Evolutionary conservation across 2,797 vertebrate species (phyloP).

Genomic region (Fistularia commersonii): DNA sequence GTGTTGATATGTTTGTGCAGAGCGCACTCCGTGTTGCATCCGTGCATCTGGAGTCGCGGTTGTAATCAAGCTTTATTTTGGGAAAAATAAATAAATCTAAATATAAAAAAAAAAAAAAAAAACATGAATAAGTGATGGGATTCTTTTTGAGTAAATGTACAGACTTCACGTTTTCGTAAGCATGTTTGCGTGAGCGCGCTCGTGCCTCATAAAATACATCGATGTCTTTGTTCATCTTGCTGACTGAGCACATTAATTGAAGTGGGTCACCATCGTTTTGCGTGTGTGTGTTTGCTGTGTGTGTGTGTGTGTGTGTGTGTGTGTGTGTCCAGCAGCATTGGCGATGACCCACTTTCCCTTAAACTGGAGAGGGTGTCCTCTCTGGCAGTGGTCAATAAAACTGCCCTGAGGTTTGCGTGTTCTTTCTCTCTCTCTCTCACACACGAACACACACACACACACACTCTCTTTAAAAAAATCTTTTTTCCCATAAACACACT

Average conservation of each 20-base stretch:
- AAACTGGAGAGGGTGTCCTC: constrained; percentile 45
- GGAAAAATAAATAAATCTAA: too few species aligned
- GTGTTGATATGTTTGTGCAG: too few species aligned
- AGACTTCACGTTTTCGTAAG: too few species aligned
- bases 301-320: constrained; percentile 15
- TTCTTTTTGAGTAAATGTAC: too few species aligned
- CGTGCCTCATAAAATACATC: constrained; percentile 18
- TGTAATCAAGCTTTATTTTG: too few species aligned
- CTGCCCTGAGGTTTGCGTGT: constrained; percentile 14
- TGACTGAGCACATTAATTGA: constrained; percentile 36
- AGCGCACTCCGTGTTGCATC: too few species aligned
- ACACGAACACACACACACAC: too few species aligned
- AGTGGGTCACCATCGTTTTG: constrained; percentile 49
- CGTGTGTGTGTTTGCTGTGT: too few species aligned
- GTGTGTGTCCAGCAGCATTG: constrained; percentile 37
- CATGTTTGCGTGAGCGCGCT: too few species aligned
- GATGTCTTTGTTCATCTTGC: constrained; percentile 37
- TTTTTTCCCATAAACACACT: neutral
- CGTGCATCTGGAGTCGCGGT: too few species aligned
- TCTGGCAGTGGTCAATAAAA: constrained; percentile 48
- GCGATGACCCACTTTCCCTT: constrained; percentile 59
- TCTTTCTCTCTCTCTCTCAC: neutral
- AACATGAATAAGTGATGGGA: too few species aligned
- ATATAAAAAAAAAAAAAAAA: too few species aligned
- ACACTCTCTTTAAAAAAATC: neutral